Evolutionary conservation across 37 sponge, comb jelly and placozoan species (phyloP).

Genomic region (Cliona cf. orientalis): DNA sequence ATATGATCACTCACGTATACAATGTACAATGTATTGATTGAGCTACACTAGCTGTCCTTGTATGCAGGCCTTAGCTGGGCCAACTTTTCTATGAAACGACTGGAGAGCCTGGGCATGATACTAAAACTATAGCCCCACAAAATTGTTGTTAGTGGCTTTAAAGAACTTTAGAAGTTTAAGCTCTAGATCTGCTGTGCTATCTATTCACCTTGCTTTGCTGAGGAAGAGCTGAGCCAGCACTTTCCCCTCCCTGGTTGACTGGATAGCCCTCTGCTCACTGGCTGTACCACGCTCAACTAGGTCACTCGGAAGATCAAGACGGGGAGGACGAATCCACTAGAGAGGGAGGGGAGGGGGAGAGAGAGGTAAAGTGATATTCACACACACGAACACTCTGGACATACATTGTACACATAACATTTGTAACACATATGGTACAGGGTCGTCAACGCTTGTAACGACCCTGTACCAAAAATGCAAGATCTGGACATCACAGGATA

Average conservation of each 20-base stretch:
- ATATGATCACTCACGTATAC: too few relatives aligned
- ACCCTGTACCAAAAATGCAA: too few relatives aligned
- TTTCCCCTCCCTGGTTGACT: slow-evolving; percentile 68
- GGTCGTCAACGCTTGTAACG: too few relatives aligned
- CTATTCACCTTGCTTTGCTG: slow-evolving; percentile 64
- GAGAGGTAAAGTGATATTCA: too few relatives aligned
- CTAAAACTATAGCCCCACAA: background rate
- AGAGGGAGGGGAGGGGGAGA: too few relatives aligned
- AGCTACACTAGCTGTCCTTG: too few relatives aligned
- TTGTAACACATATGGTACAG: too few relatives aligned
- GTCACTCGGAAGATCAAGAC: background rate
- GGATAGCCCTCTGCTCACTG: slow-evolving; percentile 55
- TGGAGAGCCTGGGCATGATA: background rate
- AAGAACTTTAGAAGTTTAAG: too few relatives aligned
- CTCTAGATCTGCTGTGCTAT: background rate
- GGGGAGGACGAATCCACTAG: slow-evolving; percentile 63
- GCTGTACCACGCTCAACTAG: slow-evolving; percentile 55
- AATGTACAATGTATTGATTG: too few relatives aligned
- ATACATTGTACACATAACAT: too few relatives aligned
- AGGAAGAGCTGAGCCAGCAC: slow-evolving; percentile 78
- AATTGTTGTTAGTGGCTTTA: background rate
- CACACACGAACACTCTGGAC: too few relatives aligned
- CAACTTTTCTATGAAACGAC: background rate
- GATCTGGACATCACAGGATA: too few relatives aligned
- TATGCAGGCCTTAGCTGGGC: background rate